phyloP scores from a whole-genome alignment of 1,140 invertebrate species.

The Forficula auricularia region DNA sequence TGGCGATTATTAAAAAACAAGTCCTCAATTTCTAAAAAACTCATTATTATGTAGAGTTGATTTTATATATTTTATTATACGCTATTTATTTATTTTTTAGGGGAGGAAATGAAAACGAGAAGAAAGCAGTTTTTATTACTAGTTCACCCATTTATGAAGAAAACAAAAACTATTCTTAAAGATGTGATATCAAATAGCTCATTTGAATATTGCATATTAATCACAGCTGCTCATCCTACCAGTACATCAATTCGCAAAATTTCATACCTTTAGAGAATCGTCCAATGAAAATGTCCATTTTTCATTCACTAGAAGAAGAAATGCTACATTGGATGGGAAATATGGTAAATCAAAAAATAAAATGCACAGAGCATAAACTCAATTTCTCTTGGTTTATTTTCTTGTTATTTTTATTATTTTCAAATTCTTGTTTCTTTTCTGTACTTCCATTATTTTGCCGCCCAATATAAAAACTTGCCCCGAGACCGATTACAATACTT shows the following conservation, averaged over 20 bases:
- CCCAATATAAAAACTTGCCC: too few species aligned
- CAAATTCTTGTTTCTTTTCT: too few species aligned
- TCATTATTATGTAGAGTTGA: too few species aligned
- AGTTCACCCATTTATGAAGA: slow-evolving; percentile 29
- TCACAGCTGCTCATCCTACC: slow-evolving; percentile 29
- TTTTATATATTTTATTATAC: slow-evolving; percentile 3
- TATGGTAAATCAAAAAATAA: slow-evolving; percentile 26
- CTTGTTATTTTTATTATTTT: too few species aligned
- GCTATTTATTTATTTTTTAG: slow-evolving; percentile 15
- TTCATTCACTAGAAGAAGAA: slow-evolving; percentile 28
- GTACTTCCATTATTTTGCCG: too few species aligned
- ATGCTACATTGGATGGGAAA: slow-evolving; percentile 34
- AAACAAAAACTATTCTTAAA: slow-evolving; percentile 29
- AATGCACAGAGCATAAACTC: too few species aligned
- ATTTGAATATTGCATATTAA: slow-evolving; percentile 37
- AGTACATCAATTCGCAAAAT: slow-evolving; percentile 23
- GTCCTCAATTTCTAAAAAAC: too few species aligned
- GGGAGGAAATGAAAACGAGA: slow-evolving; percentile 24
- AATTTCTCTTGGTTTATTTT: too few species aligned
- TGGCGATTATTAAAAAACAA: too few species aligned
- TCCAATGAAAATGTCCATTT: slow-evolving; percentile 20
- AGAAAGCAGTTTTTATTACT: slow-evolving; percentile 40
- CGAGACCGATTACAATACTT: too few species aligned
- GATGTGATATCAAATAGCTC: slow-evolving; percentile 33
- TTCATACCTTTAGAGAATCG: slow-evolving; percentile 15